Base-by-base conservation (phyloP, 2,113 vertebrate genomes). In the Syngnathus scovelli region DNA sequence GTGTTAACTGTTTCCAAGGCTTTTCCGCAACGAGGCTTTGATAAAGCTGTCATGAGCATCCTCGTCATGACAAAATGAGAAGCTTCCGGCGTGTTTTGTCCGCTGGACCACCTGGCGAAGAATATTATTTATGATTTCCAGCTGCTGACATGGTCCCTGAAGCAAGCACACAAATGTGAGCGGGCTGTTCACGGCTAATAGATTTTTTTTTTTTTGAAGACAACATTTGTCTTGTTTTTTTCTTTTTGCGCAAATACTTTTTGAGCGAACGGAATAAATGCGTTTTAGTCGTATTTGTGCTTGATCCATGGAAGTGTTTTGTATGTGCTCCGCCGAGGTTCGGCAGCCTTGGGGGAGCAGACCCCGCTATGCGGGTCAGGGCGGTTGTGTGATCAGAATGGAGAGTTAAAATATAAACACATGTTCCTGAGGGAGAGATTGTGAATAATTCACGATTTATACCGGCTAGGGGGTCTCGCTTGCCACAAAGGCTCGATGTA, bases 391-490 rank as follows among this genome's bases (percentile, higher is more conserved):
- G 86, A 88, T 90, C 84, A 86, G 87, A 89, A 89, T 86, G 76
- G 81, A 84, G 72, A 76, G 56, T 90, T 84, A 85, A 90, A 89
- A 87, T 90, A 89, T 88, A 86, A 90, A 84, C 81, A 85, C 66
- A 72, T 75, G 72, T 77, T 88, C 87, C 83, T 79, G 75, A 80
- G 86, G 80, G 82, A 87, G 69, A 82, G 73, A 84, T 81, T 86
- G 87, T 89, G 83, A 88, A 88, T 89, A 82, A 89, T 90, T 86
- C 79, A 89, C 89, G 86, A 86, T 88, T 84, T 81, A 82, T 87
- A 80, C 74, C 54, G 61, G n/a, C 38, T 39, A 12, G 41, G 11
- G 39, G 39, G 3, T 36, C 76, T 74, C 75, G 72, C 77, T 68
- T n/a, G 74, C 61, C 76, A 74, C 74, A 79, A 75, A 85, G 76